Percentiles rank a stretch among this genome's conserved stretches.
Evolutionary conservation across 2,888 invertebrate species (phyloP).

Genomic region (Entomobrya multifasciata): DNA sequence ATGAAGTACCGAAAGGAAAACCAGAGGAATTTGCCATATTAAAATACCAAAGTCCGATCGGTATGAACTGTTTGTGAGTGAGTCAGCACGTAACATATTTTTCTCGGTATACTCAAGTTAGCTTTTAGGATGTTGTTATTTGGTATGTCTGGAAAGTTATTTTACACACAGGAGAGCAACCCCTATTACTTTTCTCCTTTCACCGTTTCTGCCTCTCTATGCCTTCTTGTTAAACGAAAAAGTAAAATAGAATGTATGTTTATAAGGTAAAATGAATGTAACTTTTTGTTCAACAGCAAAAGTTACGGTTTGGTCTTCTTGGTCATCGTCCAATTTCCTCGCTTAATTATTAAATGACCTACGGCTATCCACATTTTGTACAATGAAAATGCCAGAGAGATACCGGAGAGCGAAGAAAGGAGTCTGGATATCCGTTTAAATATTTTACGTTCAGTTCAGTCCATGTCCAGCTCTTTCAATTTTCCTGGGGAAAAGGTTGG

Average conservation of each 20-base stretch:
- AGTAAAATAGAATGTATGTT: background rate
- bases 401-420: constrained; percentile 48
- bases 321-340: constrained; percentile 79
- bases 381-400: constrained; percentile 64
- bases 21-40: constrained; percentile 79
- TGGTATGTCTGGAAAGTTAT: constrained; percentile 51
- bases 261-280: constrained; percentile 3
- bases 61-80: constrained; percentile 1
- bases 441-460: background rate
- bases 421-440: too few species aligned
- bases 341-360: constrained; percentile 80
- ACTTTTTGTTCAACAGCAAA: constrained; percentile 29
- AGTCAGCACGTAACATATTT: constrained; percentile 15
- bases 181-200: constrained; percentile 39
- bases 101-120: constrained; percentile 4
- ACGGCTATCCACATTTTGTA: constrained; percentile 72
- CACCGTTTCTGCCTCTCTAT: constrained; percentile 28
- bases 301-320: constrained; percentile 67
- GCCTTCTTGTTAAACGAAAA: background rate
- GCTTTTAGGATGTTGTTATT: constrained; percentile 25
- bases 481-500: constrained; percentile 27
- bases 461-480: constrained; percentile 39
- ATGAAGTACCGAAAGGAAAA: constrained; percentile 65
- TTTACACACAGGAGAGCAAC: constrained; percentile 41
- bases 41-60: constrained; percentile 79